phyloP scores from a whole-genome alignment of 2,113 vertebrate genomes.

The Onychorhynchus coronatus region DNA sequence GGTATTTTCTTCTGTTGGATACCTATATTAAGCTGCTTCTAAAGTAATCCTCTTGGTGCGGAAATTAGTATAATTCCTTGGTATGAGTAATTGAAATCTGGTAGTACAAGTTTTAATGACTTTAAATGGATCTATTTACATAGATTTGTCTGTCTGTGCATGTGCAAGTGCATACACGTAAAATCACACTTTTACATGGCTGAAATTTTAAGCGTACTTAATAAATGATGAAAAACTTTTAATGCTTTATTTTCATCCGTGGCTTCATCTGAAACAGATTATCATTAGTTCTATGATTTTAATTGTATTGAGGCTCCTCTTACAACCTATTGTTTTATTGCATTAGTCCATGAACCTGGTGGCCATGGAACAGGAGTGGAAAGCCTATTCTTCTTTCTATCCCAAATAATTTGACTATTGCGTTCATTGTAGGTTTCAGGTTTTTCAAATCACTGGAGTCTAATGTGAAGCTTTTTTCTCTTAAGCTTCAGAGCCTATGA shows the following conservation, averaged over 20 bases:
- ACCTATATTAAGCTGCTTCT: background rate
- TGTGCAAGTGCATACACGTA: background rate
- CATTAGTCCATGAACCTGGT: conserved; percentile 55
- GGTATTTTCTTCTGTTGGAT: background rate
- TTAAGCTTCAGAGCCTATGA: background rate
- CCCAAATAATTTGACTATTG: conserved; percentile 30
- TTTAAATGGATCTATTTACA: background rate
- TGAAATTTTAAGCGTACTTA: background rate
- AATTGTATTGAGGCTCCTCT: conserved; percentile 51
- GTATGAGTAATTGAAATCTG: background rate
- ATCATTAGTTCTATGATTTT: conserved; percentile 55
- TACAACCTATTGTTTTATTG: conserved; percentile 51
- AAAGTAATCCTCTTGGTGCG: background rate
- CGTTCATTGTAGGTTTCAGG: background rate
- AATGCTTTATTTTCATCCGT: conserved; percentile 59
- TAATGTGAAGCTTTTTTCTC: background rate
- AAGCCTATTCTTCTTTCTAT: conserved; percentile 52
- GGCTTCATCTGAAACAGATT: conserved; percentile 56
- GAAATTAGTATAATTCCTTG: background rate
- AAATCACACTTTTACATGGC: background rate
- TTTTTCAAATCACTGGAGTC: conserved; percentile 25
- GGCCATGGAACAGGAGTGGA: background rate
- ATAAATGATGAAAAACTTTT: conserved; percentile 8
- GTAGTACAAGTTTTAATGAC: background rate
- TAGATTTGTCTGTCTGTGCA: background rate